Conservation (phyloP, 2,797 vertebrate genomes). For the Crenichthys baileyi region DNA sequence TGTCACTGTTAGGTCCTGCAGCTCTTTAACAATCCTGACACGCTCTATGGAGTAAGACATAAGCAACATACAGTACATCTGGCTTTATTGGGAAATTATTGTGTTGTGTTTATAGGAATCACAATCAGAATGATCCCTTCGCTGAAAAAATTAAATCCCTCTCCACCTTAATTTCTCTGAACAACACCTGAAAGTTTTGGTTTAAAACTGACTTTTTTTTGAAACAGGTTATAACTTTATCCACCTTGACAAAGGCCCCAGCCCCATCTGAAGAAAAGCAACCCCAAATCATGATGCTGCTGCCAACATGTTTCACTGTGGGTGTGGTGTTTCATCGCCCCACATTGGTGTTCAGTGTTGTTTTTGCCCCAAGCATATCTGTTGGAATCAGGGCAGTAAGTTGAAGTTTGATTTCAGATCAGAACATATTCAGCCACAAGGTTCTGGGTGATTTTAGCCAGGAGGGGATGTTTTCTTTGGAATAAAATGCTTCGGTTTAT, state of each 20-base stretch:
- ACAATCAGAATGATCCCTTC: conserved; percentile 10
- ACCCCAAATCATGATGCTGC: background rate
- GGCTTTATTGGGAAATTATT: conserved; percentile 36
- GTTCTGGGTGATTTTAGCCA: background rate
- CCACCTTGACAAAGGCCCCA: background rate
- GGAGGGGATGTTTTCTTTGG: background rate
- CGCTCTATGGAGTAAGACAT: conserved; percentile 71
- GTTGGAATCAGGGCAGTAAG: background rate
- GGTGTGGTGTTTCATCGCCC: background rate
- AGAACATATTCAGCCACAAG: background rate
- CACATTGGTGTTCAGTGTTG: background rate
- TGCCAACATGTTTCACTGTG: background rate
- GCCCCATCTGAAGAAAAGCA: background rate
- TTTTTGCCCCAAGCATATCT: background rate
- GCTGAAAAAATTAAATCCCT: no score
- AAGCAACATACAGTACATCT: conserved; percentile 50
- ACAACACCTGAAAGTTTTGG: background rate
- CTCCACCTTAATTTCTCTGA: no score
- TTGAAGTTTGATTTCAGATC: background rate
- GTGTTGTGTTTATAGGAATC: conserved; percentile 12
- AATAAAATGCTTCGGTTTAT: background rate
- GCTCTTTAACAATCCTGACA: conserved; percentile 79
- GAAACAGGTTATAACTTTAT: background rate
- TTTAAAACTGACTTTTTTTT: background rate
- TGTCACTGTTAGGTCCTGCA: conserved; percentile 88